Evolutionary conservation across 92 coral and sea anemone genomes (phyloP).

Genomic region (Paragorgia papillata): DNA sequence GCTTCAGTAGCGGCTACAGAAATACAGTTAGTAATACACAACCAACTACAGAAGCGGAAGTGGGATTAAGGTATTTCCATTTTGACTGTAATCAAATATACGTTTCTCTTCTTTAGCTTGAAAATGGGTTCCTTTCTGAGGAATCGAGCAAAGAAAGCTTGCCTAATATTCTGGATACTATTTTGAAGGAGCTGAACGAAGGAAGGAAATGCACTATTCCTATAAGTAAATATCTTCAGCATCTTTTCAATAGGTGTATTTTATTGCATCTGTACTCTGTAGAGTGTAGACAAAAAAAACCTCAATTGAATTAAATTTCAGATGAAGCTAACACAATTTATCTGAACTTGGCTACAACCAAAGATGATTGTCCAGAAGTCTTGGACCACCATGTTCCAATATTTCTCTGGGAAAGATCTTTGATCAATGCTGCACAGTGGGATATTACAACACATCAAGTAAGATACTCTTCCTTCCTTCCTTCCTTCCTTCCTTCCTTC

Average conservation of each 20-base stretch:
- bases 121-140: constrained; percentile 85
- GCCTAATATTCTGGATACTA: constrained; percentile 67
- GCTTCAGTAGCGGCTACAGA: too few relatives aligned
- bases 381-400: constrained; percentile 94
- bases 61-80: too few relatives aligned
- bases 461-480: not conserved
- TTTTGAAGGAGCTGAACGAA: constrained; percentile 61
- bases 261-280: not conserved
- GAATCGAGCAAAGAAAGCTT: constrained; percentile 83
- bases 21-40: too few relatives aligned
- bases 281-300: too few relatives aligned
- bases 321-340: constrained; percentile 95
- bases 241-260: not conserved
- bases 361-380: constrained; percentile 62
- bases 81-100: too few relatives aligned
- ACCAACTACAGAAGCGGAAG: too few relatives aligned
- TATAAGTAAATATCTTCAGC: constrained; percentile 58
- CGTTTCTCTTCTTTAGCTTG: constrained; percentile 67
- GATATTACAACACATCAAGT: constrained; percentile 96
- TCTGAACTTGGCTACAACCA: constrained; percentile 65
- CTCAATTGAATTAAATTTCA: constrained; percentile 12
- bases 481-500: too few relatives aligned
- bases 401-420: constrained; percentile 82
- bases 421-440: constrained; percentile 75
- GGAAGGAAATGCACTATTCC: constrained; percentile 84